Percentiles rank a stretch among this genome's conserved stretches.
These are phyloP conservation scores for Aphrocallistes beatrix DNA, from an alignment of 37 sponge, comb jelly and placozoan species.

Conservation along the genomic window DNA sequence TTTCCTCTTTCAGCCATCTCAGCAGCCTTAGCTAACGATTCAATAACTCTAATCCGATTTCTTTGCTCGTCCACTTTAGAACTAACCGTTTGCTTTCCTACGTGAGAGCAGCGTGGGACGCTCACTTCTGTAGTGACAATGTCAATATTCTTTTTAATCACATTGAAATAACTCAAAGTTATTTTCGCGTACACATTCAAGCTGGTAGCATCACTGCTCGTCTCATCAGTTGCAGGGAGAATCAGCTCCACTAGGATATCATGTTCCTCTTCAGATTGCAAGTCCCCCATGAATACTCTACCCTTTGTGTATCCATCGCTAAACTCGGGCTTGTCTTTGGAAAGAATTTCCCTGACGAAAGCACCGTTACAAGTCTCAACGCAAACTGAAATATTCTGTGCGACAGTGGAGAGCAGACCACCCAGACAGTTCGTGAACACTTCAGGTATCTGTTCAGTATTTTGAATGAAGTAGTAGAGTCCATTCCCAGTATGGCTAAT, in stretches of 20 bases:
- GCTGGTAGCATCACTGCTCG: background rate
- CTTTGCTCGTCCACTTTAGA: slow-evolving; percentile 20
- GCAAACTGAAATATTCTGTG: slow-evolving; percentile 18
- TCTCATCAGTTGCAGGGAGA: background rate
- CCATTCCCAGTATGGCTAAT: slow-evolving; percentile 13
- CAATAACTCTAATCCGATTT: slow-evolving; percentile 1
- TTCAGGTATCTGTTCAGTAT: slow-evolving; percentile 24
- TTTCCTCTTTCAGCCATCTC: background rate
- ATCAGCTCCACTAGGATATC: slow-evolving; percentile 1
- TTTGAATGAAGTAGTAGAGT: slow-evolving; percentile 22
- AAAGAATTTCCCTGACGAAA: background rate
- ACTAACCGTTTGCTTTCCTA: background rate
- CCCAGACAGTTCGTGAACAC: slow-evolving; percentile 14
- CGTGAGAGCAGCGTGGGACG: background rate
- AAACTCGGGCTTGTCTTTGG: background rate
- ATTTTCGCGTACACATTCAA: background rate
- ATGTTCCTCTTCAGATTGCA: slow-evolving; percentile 24
- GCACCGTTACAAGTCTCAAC: slow-evolving; percentile 14
- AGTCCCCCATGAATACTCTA: background rate
- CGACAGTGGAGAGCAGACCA: slow-evolving; percentile 24
- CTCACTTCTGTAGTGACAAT: background rate
- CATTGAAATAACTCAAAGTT: slow-evolving; percentile 17
- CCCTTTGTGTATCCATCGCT: background rate
- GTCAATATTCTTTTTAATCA: slow-evolving; percentile 21
- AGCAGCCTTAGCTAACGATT: background rate